These are phyloP conservation scores for Mugil cephalus DNA, from an alignment of 2,113 vertebrate species.

Conservation along the genomic window DNA sequence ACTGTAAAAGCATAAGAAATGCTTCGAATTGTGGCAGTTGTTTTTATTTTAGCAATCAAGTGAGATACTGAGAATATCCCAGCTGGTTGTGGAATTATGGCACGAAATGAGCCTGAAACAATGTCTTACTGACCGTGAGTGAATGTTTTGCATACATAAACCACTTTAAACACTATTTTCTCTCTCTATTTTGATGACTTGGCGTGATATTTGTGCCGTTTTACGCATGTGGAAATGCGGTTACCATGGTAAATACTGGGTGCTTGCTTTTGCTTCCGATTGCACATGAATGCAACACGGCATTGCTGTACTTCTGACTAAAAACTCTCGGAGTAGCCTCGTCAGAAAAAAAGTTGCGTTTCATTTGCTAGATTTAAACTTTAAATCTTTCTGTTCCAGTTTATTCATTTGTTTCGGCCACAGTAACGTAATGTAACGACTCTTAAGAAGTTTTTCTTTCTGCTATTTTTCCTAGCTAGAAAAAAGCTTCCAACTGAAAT, in stretches of 20 bases:
- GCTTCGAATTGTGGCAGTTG: fast-evolving
- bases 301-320: slow-evolving; percentile 31
- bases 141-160: too few relatives aligned
- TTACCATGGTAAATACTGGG: slow-evolving; percentile 38
- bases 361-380: neutral
- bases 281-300: slow-evolving; percentile 29
- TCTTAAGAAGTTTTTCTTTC: neutral
- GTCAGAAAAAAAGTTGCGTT: slow-evolving; percentile 15
- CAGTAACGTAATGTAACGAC: neutral
- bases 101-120: too few relatives aligned
- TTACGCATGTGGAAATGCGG: neutral
- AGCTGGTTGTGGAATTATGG: too few relatives aligned
- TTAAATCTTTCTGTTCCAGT: neutral
- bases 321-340: neutral
- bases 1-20: neutral
- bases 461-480: neutral
- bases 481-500: slow-evolving; percentile 49
- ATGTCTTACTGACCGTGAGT: too few relatives aligned
- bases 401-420: neutral
- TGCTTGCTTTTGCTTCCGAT: neutral
- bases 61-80: too few relatives aligned
- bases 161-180: too few relatives aligned
- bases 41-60: neutral
- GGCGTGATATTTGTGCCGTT: fast-evolving
- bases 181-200: fast-evolving